Evolutionary conservation across 2,888 invertebrate species (phyloP).

Genomic region (Hetaerina titia): DNA sequence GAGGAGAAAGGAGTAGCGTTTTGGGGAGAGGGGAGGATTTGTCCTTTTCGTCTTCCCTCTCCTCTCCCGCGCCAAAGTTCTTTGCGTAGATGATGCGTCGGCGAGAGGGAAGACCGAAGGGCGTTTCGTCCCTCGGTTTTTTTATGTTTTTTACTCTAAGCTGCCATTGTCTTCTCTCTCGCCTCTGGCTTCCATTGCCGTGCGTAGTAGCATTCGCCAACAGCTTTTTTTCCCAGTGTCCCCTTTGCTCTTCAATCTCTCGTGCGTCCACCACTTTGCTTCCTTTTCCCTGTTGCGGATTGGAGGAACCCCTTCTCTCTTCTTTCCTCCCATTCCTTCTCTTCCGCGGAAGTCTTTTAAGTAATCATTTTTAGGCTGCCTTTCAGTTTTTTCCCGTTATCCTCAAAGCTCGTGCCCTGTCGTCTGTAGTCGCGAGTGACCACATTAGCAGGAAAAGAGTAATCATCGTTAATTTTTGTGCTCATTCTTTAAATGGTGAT

Average conservation of each 20-base stretch:
- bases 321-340: not conserved
- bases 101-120: not conserved
- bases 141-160: not conserved
- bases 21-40: not conserved
- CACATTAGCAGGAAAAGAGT: too few relatives aligned
- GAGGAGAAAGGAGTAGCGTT: not conserved
- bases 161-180: constrained; percentile 10
- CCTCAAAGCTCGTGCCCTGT: not conserved
- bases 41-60: constrained; percentile 24
- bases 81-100: not conserved
- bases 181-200: not conserved
- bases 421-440: too few relatives aligned
- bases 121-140: not conserved
- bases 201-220: not conserved
- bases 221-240: not conserved
- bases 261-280: not conserved
- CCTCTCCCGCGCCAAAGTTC: not conserved
- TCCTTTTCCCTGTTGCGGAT: not conserved
- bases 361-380: not conserved
- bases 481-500: too few relatives aligned
- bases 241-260: not conserved
- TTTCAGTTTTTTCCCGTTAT: not conserved
- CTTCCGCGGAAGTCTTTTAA: not conserved
- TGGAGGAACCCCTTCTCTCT: not conserved
- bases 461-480: too few relatives aligned